phyloP scores from a whole-genome alignment of 2,113 vertebrate species.

The Calyptommatus sinebrachiatus region DNA sequence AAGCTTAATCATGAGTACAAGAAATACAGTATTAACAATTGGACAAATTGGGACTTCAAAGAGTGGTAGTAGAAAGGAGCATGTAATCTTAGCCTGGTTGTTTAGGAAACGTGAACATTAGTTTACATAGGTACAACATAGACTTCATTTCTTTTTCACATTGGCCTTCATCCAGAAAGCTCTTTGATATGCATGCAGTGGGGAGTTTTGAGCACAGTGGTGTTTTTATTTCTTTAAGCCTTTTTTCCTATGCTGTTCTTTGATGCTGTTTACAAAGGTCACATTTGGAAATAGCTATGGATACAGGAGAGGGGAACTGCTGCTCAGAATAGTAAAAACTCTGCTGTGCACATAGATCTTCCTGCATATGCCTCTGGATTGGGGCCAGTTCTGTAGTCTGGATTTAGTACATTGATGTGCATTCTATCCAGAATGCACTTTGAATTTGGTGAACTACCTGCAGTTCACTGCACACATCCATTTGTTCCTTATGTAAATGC shows the following conservation, averaged over 20 bases:
- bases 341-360: not conserved
- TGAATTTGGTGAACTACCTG: conserved; percentile 75
- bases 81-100: not conserved
- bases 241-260: not conserved
- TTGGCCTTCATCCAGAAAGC: conserved; percentile 8
- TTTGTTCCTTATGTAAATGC: conserved; percentile 79
- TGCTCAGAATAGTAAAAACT: conserved; percentile 8
- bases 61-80: not conserved
- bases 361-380: conserved; percentile 2
- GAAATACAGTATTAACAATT: not conserved
- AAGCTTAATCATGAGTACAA: not conserved
- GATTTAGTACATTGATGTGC: conserved; percentile 73
- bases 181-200: conserved; percentile 1
- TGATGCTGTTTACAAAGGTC: conserved; percentile 2
- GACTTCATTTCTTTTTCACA: not conserved
- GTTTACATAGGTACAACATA: conserved; percentile 57
- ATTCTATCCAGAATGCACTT: conserved; percentile 79
- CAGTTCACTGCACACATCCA: conserved; percentile 73
- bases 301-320: not conserved
- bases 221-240: not conserved
- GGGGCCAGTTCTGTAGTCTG: conserved; percentile 65
- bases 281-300: conserved; percentile 1
- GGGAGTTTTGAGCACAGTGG: not conserved
- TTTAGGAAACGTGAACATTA: conserved; percentile 1
- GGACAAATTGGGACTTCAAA: not conserved